phyloP scores from a whole-genome alignment of 2,113 vertebrate species.

The Tiliqua scincoides region DNA sequence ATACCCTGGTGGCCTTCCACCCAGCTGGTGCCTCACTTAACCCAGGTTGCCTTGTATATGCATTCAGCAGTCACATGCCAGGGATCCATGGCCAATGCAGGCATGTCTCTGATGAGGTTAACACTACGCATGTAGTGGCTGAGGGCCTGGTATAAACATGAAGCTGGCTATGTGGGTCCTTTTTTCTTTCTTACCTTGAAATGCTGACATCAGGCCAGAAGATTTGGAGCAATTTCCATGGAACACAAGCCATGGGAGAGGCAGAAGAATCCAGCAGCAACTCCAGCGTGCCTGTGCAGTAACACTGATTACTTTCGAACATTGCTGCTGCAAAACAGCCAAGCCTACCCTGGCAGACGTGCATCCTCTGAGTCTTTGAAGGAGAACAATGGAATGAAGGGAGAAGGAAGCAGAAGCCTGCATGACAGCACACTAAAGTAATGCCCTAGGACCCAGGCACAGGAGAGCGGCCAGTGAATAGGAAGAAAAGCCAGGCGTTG shows the following conservation, averaged over 20 bases:
- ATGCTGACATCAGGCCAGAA: not conserved
- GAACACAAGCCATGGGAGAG: not conserved
- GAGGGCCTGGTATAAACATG: not conserved
- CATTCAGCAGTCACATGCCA: not conserved
- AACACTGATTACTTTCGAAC: not conserved
- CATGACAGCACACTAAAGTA: not conserved
- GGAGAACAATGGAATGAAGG: not conserved
- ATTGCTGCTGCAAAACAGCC: not conserved
- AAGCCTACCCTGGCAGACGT: not conserved
- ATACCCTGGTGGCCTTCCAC: not conserved
- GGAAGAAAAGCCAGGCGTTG: not conserved
- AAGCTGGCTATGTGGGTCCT: not conserved
- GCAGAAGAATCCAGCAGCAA: not conserved
- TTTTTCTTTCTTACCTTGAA: not conserved
- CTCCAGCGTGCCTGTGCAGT: not conserved
- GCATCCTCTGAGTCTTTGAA: constrained; percentile 2
- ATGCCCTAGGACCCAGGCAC: not conserved
- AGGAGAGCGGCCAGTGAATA: not conserved
- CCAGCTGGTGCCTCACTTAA: not conserved
- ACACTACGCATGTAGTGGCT: not conserved
- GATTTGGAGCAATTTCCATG: not conserved
- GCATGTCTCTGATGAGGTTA: not conserved
- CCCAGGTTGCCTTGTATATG: not conserved
- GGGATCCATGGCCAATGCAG: not conserved
- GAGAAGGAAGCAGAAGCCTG: not conserved